phyloP scores from a whole-genome alignment of 2,888 invertebrate species.

The Cosmia trapezina region DNA sequence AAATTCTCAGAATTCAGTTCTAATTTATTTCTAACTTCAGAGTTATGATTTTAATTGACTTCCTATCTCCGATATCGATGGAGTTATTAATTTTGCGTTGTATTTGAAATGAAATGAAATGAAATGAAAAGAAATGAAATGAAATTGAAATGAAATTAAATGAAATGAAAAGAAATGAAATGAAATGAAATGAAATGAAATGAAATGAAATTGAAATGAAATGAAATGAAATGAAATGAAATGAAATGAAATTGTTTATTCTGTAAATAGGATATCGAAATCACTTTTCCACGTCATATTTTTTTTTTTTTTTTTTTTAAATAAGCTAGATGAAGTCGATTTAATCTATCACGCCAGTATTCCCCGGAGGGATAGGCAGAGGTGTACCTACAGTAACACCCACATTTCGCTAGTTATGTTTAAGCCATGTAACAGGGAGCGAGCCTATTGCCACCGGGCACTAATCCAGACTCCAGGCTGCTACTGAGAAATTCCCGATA shows the following conservation, averaged over 20 bases:
- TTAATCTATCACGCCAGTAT: neutral
- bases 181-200: too few species aligned
- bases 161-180: too few species aligned
- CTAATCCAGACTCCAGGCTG: neutral
- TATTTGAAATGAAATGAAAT: too few species aligned
- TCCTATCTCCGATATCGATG: neutral
- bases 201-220: too few species aligned
- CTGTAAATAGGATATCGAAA: too few species aligned
- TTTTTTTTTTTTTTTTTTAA: too few species aligned
- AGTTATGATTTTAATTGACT: conserved; percentile 27
- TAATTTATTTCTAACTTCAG: conserved; percentile 13
- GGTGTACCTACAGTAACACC: neutral
- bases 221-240: too few species aligned
- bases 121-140: too few species aligned
- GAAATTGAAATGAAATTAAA: too few species aligned
- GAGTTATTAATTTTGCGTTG: neutral
- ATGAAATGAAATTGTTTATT: too few species aligned
- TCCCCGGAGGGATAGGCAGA: neutral
- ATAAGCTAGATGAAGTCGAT: too few species aligned
- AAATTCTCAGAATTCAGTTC: neutral
- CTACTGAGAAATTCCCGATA: neutral
- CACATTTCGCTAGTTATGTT: neutral
- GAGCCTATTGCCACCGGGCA: neutral
- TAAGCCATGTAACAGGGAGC: neutral
- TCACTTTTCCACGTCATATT: too few species aligned